A percentile compares a stretch with the other conserved stretches of the same genome.
These are phyloP conservation scores for Amphilophus citrinellus DNA, from an alignment of 2,113 vertebrate genomes.

Conservation along the genomic window DNA sequence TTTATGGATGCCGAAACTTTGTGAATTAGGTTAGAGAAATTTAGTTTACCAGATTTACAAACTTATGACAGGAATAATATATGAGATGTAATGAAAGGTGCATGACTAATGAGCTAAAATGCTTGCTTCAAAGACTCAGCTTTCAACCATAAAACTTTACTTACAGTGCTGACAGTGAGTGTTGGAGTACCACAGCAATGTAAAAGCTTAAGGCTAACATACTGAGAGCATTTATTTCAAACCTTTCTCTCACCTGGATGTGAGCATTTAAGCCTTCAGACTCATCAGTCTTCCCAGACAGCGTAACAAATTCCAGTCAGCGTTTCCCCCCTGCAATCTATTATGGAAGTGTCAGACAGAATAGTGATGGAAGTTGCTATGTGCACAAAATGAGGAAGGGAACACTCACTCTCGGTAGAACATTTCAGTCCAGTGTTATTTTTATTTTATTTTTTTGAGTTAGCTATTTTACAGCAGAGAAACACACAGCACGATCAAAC, in stretches of 20 bases:
- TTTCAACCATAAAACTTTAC: neutral
- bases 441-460: neutral
- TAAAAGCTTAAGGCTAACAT: neutral
- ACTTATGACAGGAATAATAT: constrained; percentile 10
- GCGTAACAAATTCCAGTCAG: constrained; percentile 48
- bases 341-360: constrained; percentile 53
- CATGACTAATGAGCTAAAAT: constrained; percentile 17
- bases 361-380: constrained; percentile 30
- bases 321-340: constrained; percentile 33
- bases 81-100: constrained; percentile 2
- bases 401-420: neutral
- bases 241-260: constrained; percentile 9
- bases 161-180: neutral
- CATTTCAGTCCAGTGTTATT: neutral
- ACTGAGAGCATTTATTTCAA: constrained; percentile 18
- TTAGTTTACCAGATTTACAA: neutral
- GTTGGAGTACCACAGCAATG: neutral
- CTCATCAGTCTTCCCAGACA: constrained; percentile 59
- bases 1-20: neutral
- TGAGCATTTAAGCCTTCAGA: constrained; percentile 36
- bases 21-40: constrained; percentile 23
- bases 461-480: constrained; percentile 1
- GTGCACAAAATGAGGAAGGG: constrained; percentile 33
- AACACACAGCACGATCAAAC: neutral
- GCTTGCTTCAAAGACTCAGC: constrained; percentile 13